phyloP scores from a whole-genome alignment of 2,888 invertebrate genomes.

The Mythimna vitellina region DNA sequence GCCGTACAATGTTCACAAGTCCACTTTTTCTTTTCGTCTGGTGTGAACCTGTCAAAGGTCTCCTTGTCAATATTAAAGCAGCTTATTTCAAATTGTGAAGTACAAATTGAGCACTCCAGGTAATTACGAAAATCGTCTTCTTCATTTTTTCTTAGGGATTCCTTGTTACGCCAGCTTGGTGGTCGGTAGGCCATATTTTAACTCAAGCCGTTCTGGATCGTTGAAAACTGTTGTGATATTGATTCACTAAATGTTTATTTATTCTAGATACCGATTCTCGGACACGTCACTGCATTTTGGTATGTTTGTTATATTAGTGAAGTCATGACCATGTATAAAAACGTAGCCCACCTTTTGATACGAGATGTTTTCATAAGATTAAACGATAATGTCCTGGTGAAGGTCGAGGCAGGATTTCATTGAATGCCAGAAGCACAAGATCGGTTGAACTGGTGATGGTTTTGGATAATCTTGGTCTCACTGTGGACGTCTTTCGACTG shows the following conservation, averaged over 20 bases:
- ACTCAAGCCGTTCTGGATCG: not conserved
- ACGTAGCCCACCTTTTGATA: too few species aligned
- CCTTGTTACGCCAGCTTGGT: slow-evolving; percentile 1
- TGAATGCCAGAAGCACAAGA: not conserved
- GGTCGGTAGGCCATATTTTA: slow-evolving; percentile 26
- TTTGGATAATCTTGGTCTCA: not conserved
- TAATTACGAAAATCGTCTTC: slow-evolving; percentile 4
- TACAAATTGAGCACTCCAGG: slow-evolving; percentile 23
- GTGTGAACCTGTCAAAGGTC: slow-evolving; percentile 16
- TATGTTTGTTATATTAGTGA: too few species aligned
- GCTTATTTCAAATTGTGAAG: slow-evolving; percentile 14
- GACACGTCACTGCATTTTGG: not conserved
- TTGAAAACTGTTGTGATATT: not conserved
- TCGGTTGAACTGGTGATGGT: not conserved
- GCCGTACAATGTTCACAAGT: slow-evolving; percentile 6
- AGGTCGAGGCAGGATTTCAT: not conserved
- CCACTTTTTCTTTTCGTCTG: slow-evolving; percentile 7
- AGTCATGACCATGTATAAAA: not conserved
- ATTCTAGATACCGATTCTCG: not conserved
- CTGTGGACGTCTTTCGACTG: not conserved
- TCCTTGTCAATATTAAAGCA: slow-evolving; percentile 15
- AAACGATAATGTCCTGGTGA: not conserved
- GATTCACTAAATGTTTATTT: not conserved
- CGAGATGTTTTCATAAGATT: too few species aligned
- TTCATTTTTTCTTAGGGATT: not conserved